phyloP scores from a whole-genome alignment of 2,888 invertebrate genomes.

The Agrilus mali region DNA sequence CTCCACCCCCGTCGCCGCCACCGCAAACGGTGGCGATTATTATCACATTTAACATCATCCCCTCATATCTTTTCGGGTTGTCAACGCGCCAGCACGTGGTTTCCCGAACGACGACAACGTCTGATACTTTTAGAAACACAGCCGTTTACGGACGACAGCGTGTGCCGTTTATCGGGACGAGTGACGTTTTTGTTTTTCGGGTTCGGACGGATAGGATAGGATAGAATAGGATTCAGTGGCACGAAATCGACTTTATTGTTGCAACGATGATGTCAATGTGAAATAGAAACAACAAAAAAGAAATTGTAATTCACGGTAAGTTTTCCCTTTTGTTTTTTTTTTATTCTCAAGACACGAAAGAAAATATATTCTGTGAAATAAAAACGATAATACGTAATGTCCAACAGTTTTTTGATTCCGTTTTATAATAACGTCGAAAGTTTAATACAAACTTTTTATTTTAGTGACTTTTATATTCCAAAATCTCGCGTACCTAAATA shows the following conservation, averaged over 20 bases:
- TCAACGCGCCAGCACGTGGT: slow-evolving; percentile 30
- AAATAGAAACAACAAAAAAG: background rate
- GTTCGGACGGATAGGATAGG: too few relatives aligned
- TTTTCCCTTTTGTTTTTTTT: background rate
- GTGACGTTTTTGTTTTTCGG: slow-evolving; percentile 1
- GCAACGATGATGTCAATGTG: slow-evolving; percentile 1
- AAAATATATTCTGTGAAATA: too few relatives aligned
- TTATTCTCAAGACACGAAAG: too few relatives aligned
- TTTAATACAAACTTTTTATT: too few relatives aligned
- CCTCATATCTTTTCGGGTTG: slow-evolving; percentile 27
- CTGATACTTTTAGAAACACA: slow-evolving; percentile 7
- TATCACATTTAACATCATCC: slow-evolving; percentile 31
- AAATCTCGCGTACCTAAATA: too few relatives aligned
- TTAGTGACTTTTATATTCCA: too few relatives aligned
- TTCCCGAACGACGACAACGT: slow-evolving; percentile 9
- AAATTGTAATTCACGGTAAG: background rate
- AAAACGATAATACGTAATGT: too few relatives aligned
- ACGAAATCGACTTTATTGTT: background rate
- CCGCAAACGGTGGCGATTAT: slow-evolving; percentile 30
- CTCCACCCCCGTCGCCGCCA: slow-evolving; percentile 16
- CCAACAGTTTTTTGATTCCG: too few relatives aligned
- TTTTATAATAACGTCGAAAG: too few relatives aligned
- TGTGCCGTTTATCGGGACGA: slow-evolving; percentile 7
- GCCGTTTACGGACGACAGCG: background rate
- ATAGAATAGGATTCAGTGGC: too few relatives aligned